Percentiles rank a stretch among this genome's conserved stretches.
phyloP scores from a whole-genome alignment of 2,113 vertebrate species.

The Catharus minimus region DNA sequence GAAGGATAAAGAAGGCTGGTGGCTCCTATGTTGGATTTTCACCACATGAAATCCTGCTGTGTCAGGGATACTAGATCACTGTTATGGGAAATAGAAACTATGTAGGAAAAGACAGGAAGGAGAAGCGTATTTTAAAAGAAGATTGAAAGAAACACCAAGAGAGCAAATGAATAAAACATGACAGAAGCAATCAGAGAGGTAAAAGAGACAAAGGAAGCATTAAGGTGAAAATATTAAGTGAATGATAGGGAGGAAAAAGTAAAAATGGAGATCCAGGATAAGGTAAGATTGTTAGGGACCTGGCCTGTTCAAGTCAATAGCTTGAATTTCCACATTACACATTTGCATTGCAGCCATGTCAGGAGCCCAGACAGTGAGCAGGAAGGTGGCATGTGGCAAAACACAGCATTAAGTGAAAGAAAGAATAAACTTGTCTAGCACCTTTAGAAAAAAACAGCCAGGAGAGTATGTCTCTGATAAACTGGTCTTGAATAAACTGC shows the following conservation, averaged over 20 bases:
- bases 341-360: background rate
- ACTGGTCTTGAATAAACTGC: background rate
- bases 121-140: conserved; percentile 8
- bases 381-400: background rate
- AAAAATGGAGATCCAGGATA: background rate
- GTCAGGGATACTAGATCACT: background rate
- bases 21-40: background rate
- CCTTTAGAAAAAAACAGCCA: background rate
- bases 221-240: conserved; percentile 36
- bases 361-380: background rate
- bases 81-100: background rate
- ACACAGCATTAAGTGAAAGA: background rate
- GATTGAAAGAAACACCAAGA: conserved; percentile 6
- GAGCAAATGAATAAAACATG: conserved; percentile 37
- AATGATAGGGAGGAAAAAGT: background rate
- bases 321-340: background rate
- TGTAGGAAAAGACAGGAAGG: background rate
- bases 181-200: conserved; percentile 11
- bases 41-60: background rate
- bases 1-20: background rate
- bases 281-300: background rate
- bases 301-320: background rate
- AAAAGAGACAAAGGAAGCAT: conserved; percentile 4
- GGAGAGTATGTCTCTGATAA: background rate
- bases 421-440: background rate